Evolutionary conservation across 1,140 invertebrate genomes (phyloP), one percentile per base, ranked within the genome.

Genomic region (Danaus plexippus): DNA sequence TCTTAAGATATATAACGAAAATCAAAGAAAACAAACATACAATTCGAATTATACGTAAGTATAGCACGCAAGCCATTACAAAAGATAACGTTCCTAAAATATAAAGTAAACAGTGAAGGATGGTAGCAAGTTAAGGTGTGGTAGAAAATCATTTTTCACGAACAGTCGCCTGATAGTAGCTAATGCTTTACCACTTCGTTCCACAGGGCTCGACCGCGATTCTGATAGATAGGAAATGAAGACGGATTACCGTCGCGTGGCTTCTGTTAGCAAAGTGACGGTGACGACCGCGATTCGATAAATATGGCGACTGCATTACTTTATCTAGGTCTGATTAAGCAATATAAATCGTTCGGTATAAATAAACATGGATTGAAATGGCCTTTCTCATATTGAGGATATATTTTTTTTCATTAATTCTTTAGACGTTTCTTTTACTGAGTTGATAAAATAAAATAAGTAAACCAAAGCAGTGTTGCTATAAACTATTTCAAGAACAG

Each of bases 221-320:
- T 80, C 72, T 77, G 77, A 85, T 82, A 85, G 82, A 86, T 81
- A 85, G 78, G 80, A 82, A 86, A 86, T 85, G 83, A 86, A 86
- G 81, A 86, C 76, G 73, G 78, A 86, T 86, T 84, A 82, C 72
- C 71, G 52, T 82, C 64, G 81, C 83, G 83, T 86, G 83, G 77
- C 79, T 63, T 65, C 64, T 70, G 70, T 66, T 66, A 69, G 71
- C 64, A 48, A 52, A 56, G 42, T 32, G 43, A 65, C 57, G 43
- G 59, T 63, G 59, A 69, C 69, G 47, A 66, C 63, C 51, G 57
- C 11, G 22, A 32, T 57, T 56, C 46, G 46, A 66, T 64, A 68
- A 67, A 66, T 66, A 64, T 61, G 61, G 62, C 54, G 61, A 55
- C 45, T 11, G n/a, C 44, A 32, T 32, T 32, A 32, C 22, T 32